These are phyloP conservation scores for Campoletis sonorensis DNA, from an alignment of 1,140 invertebrate species.

Conservation along the genomic window DNA sequence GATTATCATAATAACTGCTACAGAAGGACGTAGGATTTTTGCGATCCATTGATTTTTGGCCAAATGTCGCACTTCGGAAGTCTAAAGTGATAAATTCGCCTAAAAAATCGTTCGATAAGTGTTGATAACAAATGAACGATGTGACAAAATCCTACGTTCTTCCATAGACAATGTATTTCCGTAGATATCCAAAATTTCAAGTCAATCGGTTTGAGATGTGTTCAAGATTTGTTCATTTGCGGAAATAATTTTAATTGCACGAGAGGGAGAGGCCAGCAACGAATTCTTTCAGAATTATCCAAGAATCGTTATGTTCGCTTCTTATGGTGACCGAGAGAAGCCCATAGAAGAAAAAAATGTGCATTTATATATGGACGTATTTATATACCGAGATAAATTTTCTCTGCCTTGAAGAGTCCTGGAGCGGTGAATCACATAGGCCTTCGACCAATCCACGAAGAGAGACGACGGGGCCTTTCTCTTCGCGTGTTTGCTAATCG, in stretches of 20 bases:
- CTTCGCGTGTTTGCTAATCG: slow-evolving; percentile 75
- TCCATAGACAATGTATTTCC: no score
- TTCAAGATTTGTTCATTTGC: slow-evolving; percentile 10
- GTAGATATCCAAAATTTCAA: no score
- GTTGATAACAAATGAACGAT: no score
- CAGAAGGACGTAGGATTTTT: no score
- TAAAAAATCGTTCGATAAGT: no score
- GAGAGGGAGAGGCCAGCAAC: neutral
- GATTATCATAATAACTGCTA: no score
- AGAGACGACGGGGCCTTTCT: slow-evolving; percentile 74
- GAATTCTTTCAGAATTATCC: neutral
- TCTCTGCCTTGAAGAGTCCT: slow-evolving; percentile 60
- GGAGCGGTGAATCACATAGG: slow-evolving; percentile 73
- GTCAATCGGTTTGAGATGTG: no score
- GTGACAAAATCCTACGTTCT: no score
- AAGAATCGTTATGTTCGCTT: slow-evolving; percentile 45
- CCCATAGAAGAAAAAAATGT: neutral
- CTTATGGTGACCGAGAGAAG: slow-evolving; percentile 35
- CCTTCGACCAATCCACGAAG: slow-evolving; percentile 72
- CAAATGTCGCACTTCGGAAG: no score
- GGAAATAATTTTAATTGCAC: slow-evolving; percentile 37
- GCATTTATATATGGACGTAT: neutral
- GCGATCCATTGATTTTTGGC: no score
- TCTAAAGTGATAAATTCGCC: no score
- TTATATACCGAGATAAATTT: slow-evolving; percentile 28